Conservation (phyloP, 1,140 invertebrate species). For the Cotesia vestalis region DNA sequence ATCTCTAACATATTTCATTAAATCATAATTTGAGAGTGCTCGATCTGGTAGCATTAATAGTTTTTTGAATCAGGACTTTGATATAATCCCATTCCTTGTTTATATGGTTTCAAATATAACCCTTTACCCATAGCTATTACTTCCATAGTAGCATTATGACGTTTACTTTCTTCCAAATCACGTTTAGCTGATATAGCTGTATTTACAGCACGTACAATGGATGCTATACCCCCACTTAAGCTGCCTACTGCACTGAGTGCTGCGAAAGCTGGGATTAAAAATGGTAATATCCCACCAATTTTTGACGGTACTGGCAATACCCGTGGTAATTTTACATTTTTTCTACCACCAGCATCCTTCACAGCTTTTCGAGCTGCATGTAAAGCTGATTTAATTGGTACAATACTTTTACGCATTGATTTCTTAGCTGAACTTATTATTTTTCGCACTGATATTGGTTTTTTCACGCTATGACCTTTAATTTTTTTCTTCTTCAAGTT, state of each 20-base stretch:
- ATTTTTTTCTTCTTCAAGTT: no score
- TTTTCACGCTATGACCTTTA: rapidly evolving
- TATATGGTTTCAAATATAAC: constrained; percentile 48
- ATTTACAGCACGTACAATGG: constrained; percentile 14
- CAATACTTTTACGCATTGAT: no score
- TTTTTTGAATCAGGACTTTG: constrained; percentile 27
- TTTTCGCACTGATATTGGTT: no score
- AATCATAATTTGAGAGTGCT: constrained; percentile 44
- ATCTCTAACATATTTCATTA: constrained; percentile 40
- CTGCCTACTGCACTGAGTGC: no score
- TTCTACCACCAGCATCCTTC: no score
- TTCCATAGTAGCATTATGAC: constrained; percentile 51
- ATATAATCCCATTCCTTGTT: constrained; percentile 45
- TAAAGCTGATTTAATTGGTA: no score
- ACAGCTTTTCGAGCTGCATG: no score
- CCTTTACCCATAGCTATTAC: constrained; percentile 49
- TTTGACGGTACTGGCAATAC: no score
- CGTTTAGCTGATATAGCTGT: constrained; percentile 31
- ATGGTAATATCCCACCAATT: no score
- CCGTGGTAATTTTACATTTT: no score
- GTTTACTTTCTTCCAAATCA: constrained; percentile 33
- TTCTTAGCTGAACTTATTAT: no score
- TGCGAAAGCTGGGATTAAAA: no score
- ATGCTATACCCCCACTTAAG: constrained; percentile 38
- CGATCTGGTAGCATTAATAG: constrained; percentile 30